Base-by-base conservation (phyloP, 2,113 vertebrate species). In the Cygnus atratus region DNA sequence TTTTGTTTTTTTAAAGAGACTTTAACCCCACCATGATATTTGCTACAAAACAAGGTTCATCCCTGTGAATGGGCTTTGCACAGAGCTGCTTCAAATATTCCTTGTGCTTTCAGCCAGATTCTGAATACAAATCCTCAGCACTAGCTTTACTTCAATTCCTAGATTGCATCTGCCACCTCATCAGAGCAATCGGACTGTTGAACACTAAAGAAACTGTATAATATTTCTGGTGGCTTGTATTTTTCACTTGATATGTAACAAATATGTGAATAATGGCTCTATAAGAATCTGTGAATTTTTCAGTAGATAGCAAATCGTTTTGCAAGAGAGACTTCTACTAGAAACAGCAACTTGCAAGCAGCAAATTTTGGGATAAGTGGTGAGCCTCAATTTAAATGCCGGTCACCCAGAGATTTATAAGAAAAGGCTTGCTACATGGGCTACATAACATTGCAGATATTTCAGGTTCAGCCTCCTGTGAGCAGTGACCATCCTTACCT, bases 71-170 rank as follows among this genome's bases (percentile, higher is more conserved):
- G 61, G 39, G 78, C 61, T 94, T 92, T 89, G 68, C 67, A 59
- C 66, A 95, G 88, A 91, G 86, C 93, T 93, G 65, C 94, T 93
- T 92, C 85, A 67, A 29, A 70, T 74, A 70, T 72, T 94, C 50
- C 29, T 59, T 67, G 57, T 80, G 72, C 90, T 94, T 95, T 94
- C 81, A 94, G 20, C 85, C 94, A 84, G 74, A 88, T 79, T 92
- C 92, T 83, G 83, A 95, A 92, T 59, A 95, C 37, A 88, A 91
- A 96, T 92, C 75, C 65, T 9, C 80, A 95, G 93, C 59, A 85
- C 43, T 87, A 88, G 92, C 94, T 95, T 90, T 71, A 90, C 91
- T 96, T 97, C 90, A 92, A 95, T 95, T 95, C 91, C 92, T 82
- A 88, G 76, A 93, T 73, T 94, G 94, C 88, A 91, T 95, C 95